These are phyloP conservation scores for Luidia sarsii DNA, from an alignment of 53 echinoderm and acorn worm genomes.

Conservation along the genomic window DNA sequence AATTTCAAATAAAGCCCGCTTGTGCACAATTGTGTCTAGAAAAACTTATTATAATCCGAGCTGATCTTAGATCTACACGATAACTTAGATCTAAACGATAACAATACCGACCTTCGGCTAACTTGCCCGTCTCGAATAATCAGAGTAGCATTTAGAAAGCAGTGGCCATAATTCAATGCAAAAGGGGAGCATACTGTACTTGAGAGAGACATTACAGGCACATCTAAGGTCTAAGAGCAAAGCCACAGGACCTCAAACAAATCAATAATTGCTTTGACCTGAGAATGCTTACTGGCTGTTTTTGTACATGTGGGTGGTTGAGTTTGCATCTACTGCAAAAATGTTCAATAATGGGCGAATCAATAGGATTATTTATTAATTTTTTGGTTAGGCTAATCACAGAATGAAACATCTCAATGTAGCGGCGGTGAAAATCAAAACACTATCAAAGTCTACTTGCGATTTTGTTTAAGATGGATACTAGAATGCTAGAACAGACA, in stretches of 20 bases:
- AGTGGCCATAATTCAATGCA: too few relatives aligned
- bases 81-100: too few relatives aligned
- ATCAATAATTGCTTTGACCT: conserved; percentile 1
- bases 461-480: conserved; percentile 1
- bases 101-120: too few relatives aligned
- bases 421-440: background rate
- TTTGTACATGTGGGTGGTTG: background rate
- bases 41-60: too few relatives aligned
- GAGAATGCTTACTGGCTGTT: background rate
- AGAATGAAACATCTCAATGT: background rate
- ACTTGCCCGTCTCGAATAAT: too few relatives aligned
- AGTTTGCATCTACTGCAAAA: background rate
- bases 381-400: too few relatives aligned
- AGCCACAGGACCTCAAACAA: background rate
- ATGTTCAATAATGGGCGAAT: conserved; percentile 10
- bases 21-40: too few relatives aligned
- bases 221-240: background rate
- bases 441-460: background rate
- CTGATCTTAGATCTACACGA: too few relatives aligned
- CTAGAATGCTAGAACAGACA: background rate
- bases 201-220: too few relatives aligned
- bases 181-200: too few relatives aligned
- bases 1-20: too few relatives aligned
- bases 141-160: too few relatives aligned
- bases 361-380: background rate